phyloP scores from a whole-genome alignment of 2,888 invertebrate species.

The Cheilosia grossa region DNA sequence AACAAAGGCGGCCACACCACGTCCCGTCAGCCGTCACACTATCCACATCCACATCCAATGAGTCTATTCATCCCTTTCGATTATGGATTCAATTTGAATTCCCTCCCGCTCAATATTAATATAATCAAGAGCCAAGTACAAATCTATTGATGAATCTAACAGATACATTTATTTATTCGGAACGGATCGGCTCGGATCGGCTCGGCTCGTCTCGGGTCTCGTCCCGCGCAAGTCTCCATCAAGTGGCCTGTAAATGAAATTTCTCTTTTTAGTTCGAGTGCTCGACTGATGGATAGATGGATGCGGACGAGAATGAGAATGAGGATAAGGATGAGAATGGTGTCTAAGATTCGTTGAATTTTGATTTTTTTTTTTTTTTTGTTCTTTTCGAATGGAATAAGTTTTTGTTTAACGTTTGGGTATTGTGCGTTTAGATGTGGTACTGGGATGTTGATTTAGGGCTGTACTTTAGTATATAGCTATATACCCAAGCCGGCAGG shows the following conservation, averaged over 20 bases:
- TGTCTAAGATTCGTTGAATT: conserved; percentile 58
- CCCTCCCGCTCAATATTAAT: conserved; percentile 73
- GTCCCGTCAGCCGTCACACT: conserved; percentile 52
- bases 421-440: conserved; percentile 54
- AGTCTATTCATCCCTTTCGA: conserved; percentile 70
- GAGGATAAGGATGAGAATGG: neutral
- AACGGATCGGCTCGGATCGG: conserved; percentile 33
- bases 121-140: conserved; percentile 73
- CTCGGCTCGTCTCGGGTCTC: conserved; percentile 1
- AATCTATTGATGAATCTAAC: conserved; percentile 75
- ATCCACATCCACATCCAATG: conserved; percentile 13
- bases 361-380: conserved; percentile 69
- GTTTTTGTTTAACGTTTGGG: conserved; percentile 50
- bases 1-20: conserved; percentile 55
- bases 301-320: conserved; percentile 11
- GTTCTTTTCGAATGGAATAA: conserved; percentile 63
- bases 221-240: conserved; percentile 36
- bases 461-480: conserved; percentile 61
- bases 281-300: conserved; percentile 66
- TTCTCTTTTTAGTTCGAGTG: conserved; percentile 61
- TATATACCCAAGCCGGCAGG: neutral
- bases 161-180: conserved; percentile 74
- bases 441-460: conserved; percentile 74
- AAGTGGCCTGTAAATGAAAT: conserved; percentile 66
- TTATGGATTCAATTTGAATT: conserved; percentile 63